Evolutionary conservation across 2,113 vertebrate species (phyloP).

Genomic region (Dicentrarchus labrax): DNA sequence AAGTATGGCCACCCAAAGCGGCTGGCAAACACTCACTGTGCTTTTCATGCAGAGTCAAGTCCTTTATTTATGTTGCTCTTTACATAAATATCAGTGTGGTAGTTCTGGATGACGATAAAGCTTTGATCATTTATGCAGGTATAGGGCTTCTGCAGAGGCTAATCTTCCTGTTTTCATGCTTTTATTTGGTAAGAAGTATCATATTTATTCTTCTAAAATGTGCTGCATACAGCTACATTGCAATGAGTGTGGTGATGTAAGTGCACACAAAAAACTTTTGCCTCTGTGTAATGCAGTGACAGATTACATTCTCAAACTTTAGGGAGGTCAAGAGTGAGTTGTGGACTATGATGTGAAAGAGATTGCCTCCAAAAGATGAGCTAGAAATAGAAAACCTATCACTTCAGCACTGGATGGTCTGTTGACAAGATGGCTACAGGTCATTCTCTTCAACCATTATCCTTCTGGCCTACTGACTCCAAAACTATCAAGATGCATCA

Average conservation of each 20-base stretch:
- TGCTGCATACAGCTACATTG: not conserved
- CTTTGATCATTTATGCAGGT: slow-evolving; percentile 14
- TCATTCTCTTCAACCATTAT: slow-evolving; percentile 50
- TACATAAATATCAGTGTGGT: slow-evolving; percentile 62
- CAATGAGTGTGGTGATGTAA: not conserved
- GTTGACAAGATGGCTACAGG: slow-evolving; percentile 45
- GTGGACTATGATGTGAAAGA: not conserved
- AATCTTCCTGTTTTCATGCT: not conserved
- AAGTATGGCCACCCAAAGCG: slow-evolving; percentile 88
- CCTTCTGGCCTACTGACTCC: slow-evolving; percentile 50
- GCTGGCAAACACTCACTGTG: slow-evolving; percentile 76
- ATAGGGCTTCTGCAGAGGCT: not conserved
- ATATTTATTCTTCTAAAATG: not conserved
- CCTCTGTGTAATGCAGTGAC: not conserved
- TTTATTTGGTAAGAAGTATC: not conserved
- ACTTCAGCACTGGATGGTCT: slow-evolving; percentile 6
- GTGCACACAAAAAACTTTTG: not conserved
- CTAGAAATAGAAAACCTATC: slow-evolving; percentile 21
- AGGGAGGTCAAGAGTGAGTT: not conserved
- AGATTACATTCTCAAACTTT: not conserved
- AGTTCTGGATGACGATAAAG: slow-evolving; percentile 40
- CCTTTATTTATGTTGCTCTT: slow-evolving; percentile 68
- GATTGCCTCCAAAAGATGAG: not conserved
- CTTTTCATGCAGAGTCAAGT: slow-evolving; percentile 77
- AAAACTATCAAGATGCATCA: slow-evolving; percentile 46